Base-by-base conservation (phyloP, 2,888 invertebrate genomes). In the Tricholauxania praeusta region DNA sequence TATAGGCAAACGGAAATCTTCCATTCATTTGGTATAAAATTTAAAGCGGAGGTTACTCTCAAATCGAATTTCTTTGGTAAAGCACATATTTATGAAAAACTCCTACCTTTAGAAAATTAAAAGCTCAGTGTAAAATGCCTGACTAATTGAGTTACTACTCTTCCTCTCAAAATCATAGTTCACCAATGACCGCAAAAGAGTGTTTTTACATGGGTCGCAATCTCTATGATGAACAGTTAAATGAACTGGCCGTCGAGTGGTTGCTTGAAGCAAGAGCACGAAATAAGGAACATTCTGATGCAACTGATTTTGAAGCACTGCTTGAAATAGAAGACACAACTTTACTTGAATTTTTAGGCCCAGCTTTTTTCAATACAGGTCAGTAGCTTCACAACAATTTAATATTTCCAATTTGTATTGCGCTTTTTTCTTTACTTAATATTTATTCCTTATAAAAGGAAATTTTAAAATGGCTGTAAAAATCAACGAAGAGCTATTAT, bases 191-290 rank as follows among this genome's bases (percentile, higher is more conserved):
- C 10, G 77, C 82, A 5, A 79, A 79, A 64, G 83, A 84, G 48
- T 82, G 84, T 53, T 79, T 70, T 8, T 67, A 73, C 15, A 28
- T 84, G 15, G 84, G 81, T 2, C 60, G 65, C 3, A 63, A 69
- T 65, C 74, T 82, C 0, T 77, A 77, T 28, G 47, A 79, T 6
- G 22, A 73, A 1, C 5, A 73, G 1, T 63, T 77, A 1, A 75
- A 78, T 47, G 53, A 72, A 2, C 74, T 65, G 8, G 78, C 83
- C 10, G 66, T 74, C 12, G 80, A 83, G 17, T 85, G 85, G 85
- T 73, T 84, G 1, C 55, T 79, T 6, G 72, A 78, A 60, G 80
- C 85, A 0, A 68, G 72, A 14, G 14, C 72, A 15, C 65, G n/a
- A 6, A 39, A 39, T 39, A 39, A 39, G 7, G 10, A 10, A 39